Base-by-base conservation (phyloP, 1,140 invertebrate genomes). In the Papilio dardanus region DNA sequence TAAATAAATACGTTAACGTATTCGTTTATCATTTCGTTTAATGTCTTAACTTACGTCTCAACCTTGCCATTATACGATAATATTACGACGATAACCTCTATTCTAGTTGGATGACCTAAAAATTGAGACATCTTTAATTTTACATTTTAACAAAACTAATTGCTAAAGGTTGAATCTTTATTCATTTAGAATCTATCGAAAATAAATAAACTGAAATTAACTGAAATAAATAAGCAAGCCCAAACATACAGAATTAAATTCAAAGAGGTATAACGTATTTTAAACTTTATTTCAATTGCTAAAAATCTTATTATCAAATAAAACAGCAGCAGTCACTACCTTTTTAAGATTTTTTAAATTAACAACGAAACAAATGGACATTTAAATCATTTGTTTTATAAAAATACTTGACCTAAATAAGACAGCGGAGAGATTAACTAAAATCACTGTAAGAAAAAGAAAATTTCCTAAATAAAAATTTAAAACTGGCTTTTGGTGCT, bases 401-500 rank as follows among this genome's bases (percentile, higher is more conserved):
- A 28, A 50, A 19, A 58, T 58, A 58, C 24, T 62, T 62, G 54
- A 62, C 54, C 24, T 62, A 62, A 62, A 2, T 14, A 62, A 62
- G 10, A 62, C 24, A 28, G 24, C 3, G 24, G 16, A 0, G 24
- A 62, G 54, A 28, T 12, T 28, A 58, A 14, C 21, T 62, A 62
- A 62, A 62, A 28, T 0, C 54, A 14, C 54, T 62, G 54, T 5
- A 12, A 21, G 21, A 5, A 62, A 62, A 28, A 28, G 10, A 62
- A 24, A 30, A 62, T 30, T 28, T 62, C 30, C 54, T 62, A 4
- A 28, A 62, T 62, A 4, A 28, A 62, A 16, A 62, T 14, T 12
- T 5, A 30, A 28, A 30, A 62, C 14, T 0, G 30, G 12, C 19
- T 14, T 28, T 28, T 28, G 21, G 12, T 30, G 24, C 12, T 28